Percentiles rank a stretch among this genome's conserved stretches.
Conservation (phyloP, 1,140 invertebrate species). For the Drosophila guanche region DNA sequence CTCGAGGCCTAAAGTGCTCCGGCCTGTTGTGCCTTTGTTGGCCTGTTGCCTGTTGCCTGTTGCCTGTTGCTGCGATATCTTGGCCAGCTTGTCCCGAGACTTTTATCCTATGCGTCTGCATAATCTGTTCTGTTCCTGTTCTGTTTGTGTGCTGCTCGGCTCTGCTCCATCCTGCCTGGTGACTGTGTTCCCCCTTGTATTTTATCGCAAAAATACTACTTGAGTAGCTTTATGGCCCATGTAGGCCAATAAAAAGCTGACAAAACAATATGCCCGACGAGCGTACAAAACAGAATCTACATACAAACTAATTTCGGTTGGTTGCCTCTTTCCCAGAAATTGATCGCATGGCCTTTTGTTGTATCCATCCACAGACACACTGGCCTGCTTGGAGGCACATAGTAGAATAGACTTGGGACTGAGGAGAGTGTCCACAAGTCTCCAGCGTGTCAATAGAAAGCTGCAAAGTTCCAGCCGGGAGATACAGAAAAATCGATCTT, state of each 20-base stretch:
- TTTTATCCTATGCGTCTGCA: conserved; percentile 75
- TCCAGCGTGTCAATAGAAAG: background rate
- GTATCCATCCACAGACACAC: background rate
- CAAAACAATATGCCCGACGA: conserved; percentile 74
- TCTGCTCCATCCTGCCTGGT: conserved; percentile 17
- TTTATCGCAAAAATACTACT: conserved; percentile 82
- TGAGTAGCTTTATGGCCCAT: conserved; percentile 81
- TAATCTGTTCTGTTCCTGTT: conserved; percentile 42
- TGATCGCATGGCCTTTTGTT: conserved; percentile 32
- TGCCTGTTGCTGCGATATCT: conserved; percentile 48
- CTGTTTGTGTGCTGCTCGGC: conserved; percentile 13
- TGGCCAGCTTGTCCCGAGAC: conserved; percentile 68
- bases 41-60: conserved; percentile 15
- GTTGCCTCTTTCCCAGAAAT: conserved; percentile 42
- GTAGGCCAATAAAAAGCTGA: conserved; percentile 81
- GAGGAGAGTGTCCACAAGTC: too few relatives aligned
- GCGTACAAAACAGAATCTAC: conserved; percentile 42
- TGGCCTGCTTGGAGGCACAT: background rate
- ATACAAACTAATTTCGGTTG: conserved; percentile 52
- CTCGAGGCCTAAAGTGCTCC: conserved; percentile 53
- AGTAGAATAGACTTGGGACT: background rate
- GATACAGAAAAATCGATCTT: conserved; percentile 23
- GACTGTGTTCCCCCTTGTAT: conserved; percentile 54
- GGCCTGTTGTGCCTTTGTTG: conserved; percentile 47
- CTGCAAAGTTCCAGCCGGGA: background rate